Evolutionary conservation across 2,797 vertebrate genomes (phyloP).

Genomic region (Pitangus sulphuratus): DNA sequence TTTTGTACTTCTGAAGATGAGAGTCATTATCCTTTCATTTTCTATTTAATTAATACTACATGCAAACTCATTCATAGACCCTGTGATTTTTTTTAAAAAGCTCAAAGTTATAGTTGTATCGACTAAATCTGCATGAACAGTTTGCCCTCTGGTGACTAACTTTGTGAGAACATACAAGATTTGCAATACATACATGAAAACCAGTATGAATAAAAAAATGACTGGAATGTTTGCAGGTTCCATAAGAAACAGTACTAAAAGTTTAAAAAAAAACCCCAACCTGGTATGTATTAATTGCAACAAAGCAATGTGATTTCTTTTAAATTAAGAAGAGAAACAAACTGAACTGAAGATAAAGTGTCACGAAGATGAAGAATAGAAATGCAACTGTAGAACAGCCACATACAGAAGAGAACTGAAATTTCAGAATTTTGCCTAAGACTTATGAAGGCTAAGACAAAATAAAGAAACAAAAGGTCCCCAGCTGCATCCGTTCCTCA

Average conservation of each 20-base stretch:
- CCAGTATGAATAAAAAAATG: not conserved
- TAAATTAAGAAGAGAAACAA: not conserved
- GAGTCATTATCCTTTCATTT: not conserved
- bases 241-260: not conserved
- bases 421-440: not conserved
- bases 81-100: not conserved
- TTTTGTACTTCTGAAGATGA: not conserved
- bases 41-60: not conserved
- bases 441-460: not conserved
- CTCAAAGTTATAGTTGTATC: not conserved
- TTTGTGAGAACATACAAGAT: not conserved
- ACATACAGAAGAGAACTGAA: not conserved
- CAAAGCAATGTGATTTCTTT: not conserved
- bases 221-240: not conserved
- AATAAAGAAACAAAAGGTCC: not conserved
- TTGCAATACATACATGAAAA: not conserved
- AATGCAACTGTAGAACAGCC: not conserved
- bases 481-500: not conserved
- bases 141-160: slow-evolving; percentile 58
- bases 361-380: not conserved
- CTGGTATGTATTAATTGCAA: not conserved
- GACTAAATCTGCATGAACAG: slow-evolving; percentile 23
- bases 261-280: not conserved
- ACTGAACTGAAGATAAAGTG: not conserved
- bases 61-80: not conserved